Percentiles rank a stretch among this genome's conserved stretches.
Conservation (phyloP, 2,888 invertebrate species). For the Acanthosoma haemorrhoidale region DNA sequence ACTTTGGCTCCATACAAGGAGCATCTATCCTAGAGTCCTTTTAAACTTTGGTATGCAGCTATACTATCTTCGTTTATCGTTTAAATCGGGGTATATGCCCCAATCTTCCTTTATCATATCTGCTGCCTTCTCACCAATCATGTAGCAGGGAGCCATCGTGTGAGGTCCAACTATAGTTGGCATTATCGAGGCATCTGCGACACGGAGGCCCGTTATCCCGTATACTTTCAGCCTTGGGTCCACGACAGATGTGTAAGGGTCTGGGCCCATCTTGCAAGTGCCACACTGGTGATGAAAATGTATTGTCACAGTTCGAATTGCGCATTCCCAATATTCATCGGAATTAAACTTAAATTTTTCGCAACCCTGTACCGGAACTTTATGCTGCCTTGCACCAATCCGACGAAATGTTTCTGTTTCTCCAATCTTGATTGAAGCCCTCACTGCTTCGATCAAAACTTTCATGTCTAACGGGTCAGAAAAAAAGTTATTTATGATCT, state of each 20-base stretch:
- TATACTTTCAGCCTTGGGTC: conserved; percentile 47
- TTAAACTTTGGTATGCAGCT: no score
- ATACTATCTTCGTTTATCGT: no score
- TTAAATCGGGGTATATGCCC: not conserved
- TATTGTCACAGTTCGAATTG: conserved; percentile 62
- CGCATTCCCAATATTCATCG: conserved; percentile 71
- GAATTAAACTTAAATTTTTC: conserved; percentile 56
- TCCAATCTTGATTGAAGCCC: conserved; percentile 53
- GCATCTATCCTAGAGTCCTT: no score
- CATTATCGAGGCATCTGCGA: conserved; percentile 54
- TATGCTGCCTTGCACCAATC: conserved; percentile 52
- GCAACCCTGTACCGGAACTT: conserved; percentile 63
- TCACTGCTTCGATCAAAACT: conserved; percentile 60
- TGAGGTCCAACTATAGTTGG: conserved; percentile 54
- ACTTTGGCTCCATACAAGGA: no score
- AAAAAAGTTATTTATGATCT: conserved; percentile 78
- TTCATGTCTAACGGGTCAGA: conserved; percentile 56
- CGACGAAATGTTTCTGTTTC: conserved; percentile 52
- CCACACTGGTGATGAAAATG: conserved; percentile 62
- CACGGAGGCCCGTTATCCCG: conserved; percentile 48
- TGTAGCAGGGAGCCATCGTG: conserved; percentile 54
- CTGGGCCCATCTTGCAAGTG: conserved; percentile 43
- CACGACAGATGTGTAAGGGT: conserved; percentile 41
- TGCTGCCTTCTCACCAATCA: conserved; percentile 56
- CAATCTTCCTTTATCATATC: conserved; percentile 46